Evolutionary conservation across 2,888 invertebrate species (phyloP), one percentile per base, ranked within the genome.

Genomic region (Hypolimnas misippus): DNA sequence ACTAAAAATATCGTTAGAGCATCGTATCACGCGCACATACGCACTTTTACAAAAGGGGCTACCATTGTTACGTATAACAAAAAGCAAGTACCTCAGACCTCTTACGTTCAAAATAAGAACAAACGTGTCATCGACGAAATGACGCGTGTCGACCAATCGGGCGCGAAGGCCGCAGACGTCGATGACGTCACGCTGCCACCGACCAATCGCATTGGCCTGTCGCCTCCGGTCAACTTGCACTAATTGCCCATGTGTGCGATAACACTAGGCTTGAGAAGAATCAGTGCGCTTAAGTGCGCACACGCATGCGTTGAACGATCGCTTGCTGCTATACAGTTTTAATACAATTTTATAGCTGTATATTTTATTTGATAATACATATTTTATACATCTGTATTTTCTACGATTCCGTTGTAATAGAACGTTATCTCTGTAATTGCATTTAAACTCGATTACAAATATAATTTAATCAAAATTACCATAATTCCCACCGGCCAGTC

Each of bases 211-310:
- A 74, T 76, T 77, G 72, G 80, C 75, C 83, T 86, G 83, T 89
- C 89, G 89, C 91, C 89, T 87, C 81, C 89, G 92, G 90, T 89
- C 91, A 91, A 89, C 89, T 89, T 84, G 87, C 87, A 87, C 90
- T 92, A 92, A 92, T 92, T 92, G 92, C 89, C 87, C 84, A 85
- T 91, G 91, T 92, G 91, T 92, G 92, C 90, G 85, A 86, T 87
- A 87, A 87, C 85, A 82, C 83, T 84, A 83, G 83, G 82, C 82
- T 85, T 83, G 79, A 87, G 88, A 85, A 81, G 84, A 86, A 86
- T 81, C 82, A 80, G 81, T 86, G 87, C 89, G 88, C 87, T 77
- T 76, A 87, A 86, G 84, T 82, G 82, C 82, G 77, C 80, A 76
- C 75, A 81, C 79, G 74, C 76, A 73, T 73, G 59, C 50, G 72